Evolutionary conservation across 2,888 invertebrate species (phyloP), one percentile per base, ranked within the genome.

Genomic region (Drosophila niveifrons): DNA sequence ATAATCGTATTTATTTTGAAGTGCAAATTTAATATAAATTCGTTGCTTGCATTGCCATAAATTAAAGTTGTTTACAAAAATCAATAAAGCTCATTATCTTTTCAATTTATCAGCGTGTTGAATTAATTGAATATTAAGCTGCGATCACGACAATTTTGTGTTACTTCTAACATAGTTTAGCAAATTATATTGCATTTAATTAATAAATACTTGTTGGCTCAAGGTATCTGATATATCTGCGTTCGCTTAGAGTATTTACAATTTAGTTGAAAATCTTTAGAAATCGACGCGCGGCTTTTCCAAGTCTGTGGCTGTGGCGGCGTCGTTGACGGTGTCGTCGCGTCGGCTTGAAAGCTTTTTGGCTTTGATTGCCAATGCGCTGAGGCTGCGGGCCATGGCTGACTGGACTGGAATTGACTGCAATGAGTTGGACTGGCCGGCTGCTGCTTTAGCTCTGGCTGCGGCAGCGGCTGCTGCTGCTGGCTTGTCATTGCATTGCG

Each of bases 341-440:
- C 62, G 78, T 66, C 78, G 83, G 86, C 48, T 74, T 75, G 78
- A 82, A 82, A 82, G 82, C 86, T 76, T 83, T 83, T 83, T 72
- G 76, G 83, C 62, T 81, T 75, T 74, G 82, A 82, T 80, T 75
- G 78, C 80, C 64, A 66, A 57, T 59, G 41, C 51, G 36, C 66
- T 66, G 73, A 61, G 71, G 75, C 82, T 82, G 78, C 83, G 66
- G 79, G 84, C 82, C 72, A 85, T 73, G 75, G 74, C 72, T 72
- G 72, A 75, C 71, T 78, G 75, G 73, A 76, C 67, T 64, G 70
- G 58, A 75, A 31, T 69, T 63, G 55, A 56, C 15, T 51, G 62
- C 23, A 43, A 43, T 23, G 46, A 63, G 55, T 62, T 62, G 61
- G 74, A 46, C 58, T 41, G 58, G 41, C 62, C 43, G 63, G 52